Conservation (phyloP, 2,888 invertebrate genomes). For the Synergus umbraculus region DNA sequence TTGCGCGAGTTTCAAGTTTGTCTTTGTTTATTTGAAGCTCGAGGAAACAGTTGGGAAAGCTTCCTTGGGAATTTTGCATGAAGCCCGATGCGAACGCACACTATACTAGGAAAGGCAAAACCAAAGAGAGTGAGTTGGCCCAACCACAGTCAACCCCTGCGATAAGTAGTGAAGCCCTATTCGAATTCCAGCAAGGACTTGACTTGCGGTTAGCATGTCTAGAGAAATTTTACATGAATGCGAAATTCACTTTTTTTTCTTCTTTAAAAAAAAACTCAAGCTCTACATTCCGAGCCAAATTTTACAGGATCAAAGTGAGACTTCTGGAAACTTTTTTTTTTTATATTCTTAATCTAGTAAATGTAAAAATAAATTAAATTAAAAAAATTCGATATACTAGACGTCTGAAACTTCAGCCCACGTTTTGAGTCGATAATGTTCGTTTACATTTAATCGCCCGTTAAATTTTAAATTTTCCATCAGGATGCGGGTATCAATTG, state of each 20-base stretch:
- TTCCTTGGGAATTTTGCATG: constrained; percentile 25
- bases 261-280: no score
- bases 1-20: constrained; percentile 24
- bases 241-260: neutral
- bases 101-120: neutral
- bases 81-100: constrained; percentile 15
- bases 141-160: no score
- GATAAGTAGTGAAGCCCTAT: neutral
- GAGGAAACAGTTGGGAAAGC: constrained; percentile 31
- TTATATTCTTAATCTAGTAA: no score
- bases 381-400: no score
- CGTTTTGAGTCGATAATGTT: no score
- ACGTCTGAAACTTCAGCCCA: no score
- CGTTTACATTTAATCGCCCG: neutral
- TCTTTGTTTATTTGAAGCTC: constrained; percentile 26
- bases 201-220: neutral
- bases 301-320: no score
- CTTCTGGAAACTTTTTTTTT: no score
- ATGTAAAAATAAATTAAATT: no score
- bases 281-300: no score
- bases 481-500: neutral
- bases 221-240: neutral
- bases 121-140: neutral
- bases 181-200: neutral
- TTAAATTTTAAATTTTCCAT: neutral